A percentile compares a stretch with the other conserved stretches of the same genome.
Conservation (phyloP, 2,888 invertebrate species). For the Leptopilina myrica region DNA sequence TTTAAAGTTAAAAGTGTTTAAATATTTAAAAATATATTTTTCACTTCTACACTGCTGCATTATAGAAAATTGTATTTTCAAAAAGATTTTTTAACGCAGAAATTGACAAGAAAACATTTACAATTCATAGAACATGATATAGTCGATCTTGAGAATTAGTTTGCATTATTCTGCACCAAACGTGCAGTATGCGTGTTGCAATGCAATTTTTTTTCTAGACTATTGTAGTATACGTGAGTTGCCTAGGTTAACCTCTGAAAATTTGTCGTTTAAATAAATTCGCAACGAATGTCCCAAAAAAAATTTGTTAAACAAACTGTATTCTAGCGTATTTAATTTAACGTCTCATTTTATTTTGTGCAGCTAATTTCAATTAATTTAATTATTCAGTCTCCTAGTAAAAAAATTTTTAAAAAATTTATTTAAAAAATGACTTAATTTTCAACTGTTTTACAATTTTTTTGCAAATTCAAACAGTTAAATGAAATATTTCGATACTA, state of each 20-base stretch:
- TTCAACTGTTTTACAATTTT: too few relatives aligned
- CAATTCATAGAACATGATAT: slow-evolving; percentile 44
- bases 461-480: too few relatives aligned
- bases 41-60: neutral
- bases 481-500: too few relatives aligned
- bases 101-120: slow-evolving; percentile 45
- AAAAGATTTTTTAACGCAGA: slow-evolving; percentile 9
- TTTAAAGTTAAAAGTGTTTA: too few relatives aligned
- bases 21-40: too few relatives aligned
- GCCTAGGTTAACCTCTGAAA: neutral
- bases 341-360: too few relatives aligned
- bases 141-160: slow-evolving; percentile 29
- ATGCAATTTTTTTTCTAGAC: slow-evolving; percentile 57
- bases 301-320: neutral
- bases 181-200: slow-evolving; percentile 59
- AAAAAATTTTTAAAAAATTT: too few relatives aligned
- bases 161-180: slow-evolving; percentile 9
- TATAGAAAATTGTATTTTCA: neutral
- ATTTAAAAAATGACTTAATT: too few relatives aligned
- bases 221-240: slow-evolving; percentile 28
- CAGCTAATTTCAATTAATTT: too few relatives aligned
- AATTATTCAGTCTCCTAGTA: too few relatives aligned
- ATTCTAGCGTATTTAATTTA: neutral
- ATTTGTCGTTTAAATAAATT: slow-evolving; percentile 24
- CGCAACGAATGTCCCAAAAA: slow-evolving; percentile 2